Conservation (phyloP, 2,797 vertebrate species). For the Petrocephalus sullivani region DNA sequence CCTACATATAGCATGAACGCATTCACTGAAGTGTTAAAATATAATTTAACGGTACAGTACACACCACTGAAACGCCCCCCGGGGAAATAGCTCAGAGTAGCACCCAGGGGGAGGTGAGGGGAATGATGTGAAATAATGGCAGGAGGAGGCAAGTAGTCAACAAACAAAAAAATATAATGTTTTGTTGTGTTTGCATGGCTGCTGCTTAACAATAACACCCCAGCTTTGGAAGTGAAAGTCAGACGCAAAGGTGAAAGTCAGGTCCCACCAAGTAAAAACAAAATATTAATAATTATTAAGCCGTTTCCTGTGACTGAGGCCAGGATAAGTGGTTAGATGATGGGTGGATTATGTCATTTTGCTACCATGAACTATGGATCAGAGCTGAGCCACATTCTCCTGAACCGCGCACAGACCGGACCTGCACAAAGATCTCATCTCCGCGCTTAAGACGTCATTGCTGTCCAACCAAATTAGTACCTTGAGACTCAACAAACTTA, state of each 20-base stretch:
- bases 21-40: slow-evolving; percentile 49
- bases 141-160: not conserved
- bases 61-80: slow-evolving; percentile 47
- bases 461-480: not conserved
- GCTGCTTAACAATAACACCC: not conserved
- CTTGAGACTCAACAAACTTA: not conserved
- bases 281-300: not conserved
- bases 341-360: not conserved
- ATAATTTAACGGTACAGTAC: slow-evolving; percentile 53
- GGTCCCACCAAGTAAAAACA: not conserved
- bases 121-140: slow-evolving; percentile 21
- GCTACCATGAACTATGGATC: not conserved
- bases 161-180: not conserved
- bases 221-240: not conserved
- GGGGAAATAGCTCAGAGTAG: slow-evolving; percentile 16
- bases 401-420: not conserved
- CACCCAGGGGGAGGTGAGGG: too few relatives aligned
- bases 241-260: not conserved
- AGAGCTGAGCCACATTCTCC: not conserved
- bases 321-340: not conserved
- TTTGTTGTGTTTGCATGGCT: not conserved
- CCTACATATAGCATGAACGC: slow-evolving; percentile 44
- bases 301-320: not conserved
- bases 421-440: not conserved
- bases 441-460: not conserved